Conservation (phyloP, 2,888 invertebrate species). For the Volucella inanis region DNA sequence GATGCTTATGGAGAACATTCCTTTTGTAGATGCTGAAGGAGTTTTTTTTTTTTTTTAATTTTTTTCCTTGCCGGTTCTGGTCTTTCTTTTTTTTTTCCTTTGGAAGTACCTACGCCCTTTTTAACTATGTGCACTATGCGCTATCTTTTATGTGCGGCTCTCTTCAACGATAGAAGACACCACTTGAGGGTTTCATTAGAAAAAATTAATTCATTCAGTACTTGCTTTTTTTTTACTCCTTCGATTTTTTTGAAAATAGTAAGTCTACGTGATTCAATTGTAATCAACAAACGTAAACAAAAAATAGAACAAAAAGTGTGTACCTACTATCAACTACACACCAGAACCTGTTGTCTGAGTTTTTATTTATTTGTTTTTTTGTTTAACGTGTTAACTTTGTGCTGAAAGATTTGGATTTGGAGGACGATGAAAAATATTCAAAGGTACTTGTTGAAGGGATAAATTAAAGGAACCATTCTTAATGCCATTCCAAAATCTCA, state of each 20-base stretch:
- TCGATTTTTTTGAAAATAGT: slow-evolving; percentile 39
- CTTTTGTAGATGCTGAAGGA: slow-evolving; percentile 15
- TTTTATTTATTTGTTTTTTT: not conserved
- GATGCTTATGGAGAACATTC: slow-evolving; percentile 47
- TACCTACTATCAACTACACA: slow-evolving; percentile 43
- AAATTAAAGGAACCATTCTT: no score
- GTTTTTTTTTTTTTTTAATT: slow-evolving; percentile 14
- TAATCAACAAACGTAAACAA: slow-evolving; percentile 71
- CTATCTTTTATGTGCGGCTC: slow-evolving; percentile 23
- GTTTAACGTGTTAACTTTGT: not conserved
- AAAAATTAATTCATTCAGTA: slow-evolving; percentile 39
- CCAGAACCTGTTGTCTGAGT: slow-evolving; percentile 62
- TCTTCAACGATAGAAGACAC: slow-evolving; percentile 9
- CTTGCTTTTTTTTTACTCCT: slow-evolving; percentile 17
- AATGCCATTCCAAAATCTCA: no score
- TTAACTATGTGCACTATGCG: slow-evolving; percentile 58
- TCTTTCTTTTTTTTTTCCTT: slow-evolving; percentile 21
- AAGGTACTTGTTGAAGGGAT: no score
- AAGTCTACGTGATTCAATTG: slow-evolving; percentile 62
- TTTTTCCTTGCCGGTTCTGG: slow-evolving; percentile 2
- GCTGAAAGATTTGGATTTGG: not conserved
- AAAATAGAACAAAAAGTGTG: slow-evolving; percentile 40
- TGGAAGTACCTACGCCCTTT: slow-evolving; percentile 69
- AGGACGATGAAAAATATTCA: not conserved
- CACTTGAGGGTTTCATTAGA: slow-evolving; percentile 56